These are phyloP conservation scores for Monodelphis domestica DNA, from an alignment of 2,797 vertebrate species.

Conservation along the genomic window DNA sequence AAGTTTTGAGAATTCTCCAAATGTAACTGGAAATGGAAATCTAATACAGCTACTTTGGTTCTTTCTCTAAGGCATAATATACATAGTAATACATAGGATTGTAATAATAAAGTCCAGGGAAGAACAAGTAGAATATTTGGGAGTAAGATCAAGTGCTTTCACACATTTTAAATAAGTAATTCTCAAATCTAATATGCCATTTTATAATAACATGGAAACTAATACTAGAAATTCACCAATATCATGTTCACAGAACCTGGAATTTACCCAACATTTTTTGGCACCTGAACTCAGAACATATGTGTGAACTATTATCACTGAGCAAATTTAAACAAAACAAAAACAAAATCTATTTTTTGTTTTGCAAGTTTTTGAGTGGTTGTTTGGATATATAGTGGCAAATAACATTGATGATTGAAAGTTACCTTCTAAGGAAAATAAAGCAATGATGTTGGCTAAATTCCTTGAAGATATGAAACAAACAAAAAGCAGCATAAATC, in stretches of 20 bases:
- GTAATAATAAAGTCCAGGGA: constrained; percentile 10
- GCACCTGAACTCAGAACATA: constrained; percentile 25
- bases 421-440: constrained; percentile 22
- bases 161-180: background rate
- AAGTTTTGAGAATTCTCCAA: constrained; percentile 14
- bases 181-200: background rate
- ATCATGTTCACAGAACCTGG: background rate
- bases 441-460: constrained; percentile 42
- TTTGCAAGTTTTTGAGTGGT: constrained; percentile 11
- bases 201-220: background rate
- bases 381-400: constrained; percentile 59
- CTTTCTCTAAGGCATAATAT: background rate
- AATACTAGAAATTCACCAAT: background rate
- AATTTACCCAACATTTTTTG: constrained; percentile 12
- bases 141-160: background rate
- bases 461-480: constrained; percentile 54
- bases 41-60: background rate
- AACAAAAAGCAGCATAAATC: constrained; percentile 50
- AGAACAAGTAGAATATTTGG: background rate
- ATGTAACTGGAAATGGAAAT: background rate
- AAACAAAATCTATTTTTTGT: constrained; percentile 8
- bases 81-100: background rate
- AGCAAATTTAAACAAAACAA: background rate
- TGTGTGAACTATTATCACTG: background rate
- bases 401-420: constrained; percentile 50